These are phyloP conservation scores for Taenaris catops DNA, from an alignment of 2,888 invertebrate species.

Conservation along the genomic window DNA sequence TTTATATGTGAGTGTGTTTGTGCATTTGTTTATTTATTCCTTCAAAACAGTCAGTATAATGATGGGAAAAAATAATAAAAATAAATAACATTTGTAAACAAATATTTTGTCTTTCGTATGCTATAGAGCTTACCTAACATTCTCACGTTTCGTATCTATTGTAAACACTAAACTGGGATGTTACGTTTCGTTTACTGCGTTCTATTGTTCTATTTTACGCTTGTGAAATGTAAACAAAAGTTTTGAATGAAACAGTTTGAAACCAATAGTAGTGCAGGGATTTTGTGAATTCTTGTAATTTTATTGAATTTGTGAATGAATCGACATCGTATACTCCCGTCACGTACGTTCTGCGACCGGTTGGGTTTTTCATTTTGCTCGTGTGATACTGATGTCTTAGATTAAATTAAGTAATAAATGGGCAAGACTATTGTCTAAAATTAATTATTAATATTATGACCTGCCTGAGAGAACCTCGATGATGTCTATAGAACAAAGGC, in stretches of 20 bases:
- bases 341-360: constrained; percentile 50
- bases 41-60: no score
- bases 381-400: constrained; percentile 36
- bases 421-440: no score
- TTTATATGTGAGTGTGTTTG: no score
- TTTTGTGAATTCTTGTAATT: constrained; percentile 18
- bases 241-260: constrained; percentile 41
- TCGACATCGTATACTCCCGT: constrained; percentile 42
- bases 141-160: constrained; percentile 71
- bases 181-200: constrained; percentile 64
- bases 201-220: constrained; percentile 63
- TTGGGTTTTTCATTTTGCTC: constrained; percentile 42
- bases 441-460: no score
- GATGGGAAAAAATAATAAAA: no score
- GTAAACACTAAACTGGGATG: constrained; percentile 62
- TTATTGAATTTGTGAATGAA: constrained; percentile 38
- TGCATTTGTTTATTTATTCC: no score
- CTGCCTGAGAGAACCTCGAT: no score
- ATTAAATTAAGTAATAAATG: constrained; percentile 13
- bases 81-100: no score
- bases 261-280: constrained; percentile 15
- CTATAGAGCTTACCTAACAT: constrained; percentile 40
- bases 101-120: constrained; percentile 5
- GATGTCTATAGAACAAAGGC: no score
- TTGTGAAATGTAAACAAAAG: constrained; percentile 66